A percentile compares a stretch with the other conserved stretches of the same genome.
phyloP scores from a whole-genome alignment of 1,140 invertebrate genomes.

The Brachionus koreanus region DNA sequence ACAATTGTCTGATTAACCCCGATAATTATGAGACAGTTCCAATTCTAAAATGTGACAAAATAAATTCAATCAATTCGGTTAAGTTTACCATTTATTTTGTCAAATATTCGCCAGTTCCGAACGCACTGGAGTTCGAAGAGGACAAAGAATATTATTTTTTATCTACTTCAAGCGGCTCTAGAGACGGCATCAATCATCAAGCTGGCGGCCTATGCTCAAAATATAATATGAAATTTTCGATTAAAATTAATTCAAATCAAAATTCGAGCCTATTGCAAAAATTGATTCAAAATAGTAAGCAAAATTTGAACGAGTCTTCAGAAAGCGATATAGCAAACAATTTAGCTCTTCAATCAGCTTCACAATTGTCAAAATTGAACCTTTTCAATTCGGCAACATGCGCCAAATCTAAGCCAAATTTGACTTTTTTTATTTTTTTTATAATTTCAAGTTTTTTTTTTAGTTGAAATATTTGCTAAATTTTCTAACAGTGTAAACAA shows the following conservation, averaged over 20 bases:
- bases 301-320: not conserved
- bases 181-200: conserved; percentile 27
- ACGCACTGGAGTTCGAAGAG: conserved; percentile 38
- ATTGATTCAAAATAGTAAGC: not conserved
- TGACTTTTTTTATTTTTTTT: not conserved
- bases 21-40: conserved; percentile 35
- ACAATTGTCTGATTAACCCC: conserved; percentile 41
- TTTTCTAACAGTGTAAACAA: not conserved
- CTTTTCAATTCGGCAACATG: not conserved
- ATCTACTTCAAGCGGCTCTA: conserved; percentile 5
- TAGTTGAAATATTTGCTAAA: not conserved
- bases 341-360: not conserved
- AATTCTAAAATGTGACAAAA: conserved; percentile 41
- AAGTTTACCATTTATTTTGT: conserved; percentile 44
- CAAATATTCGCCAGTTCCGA: conserved; percentile 41
- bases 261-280: conserved; percentile 10
- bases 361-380: not conserved
- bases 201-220: conserved; percentile 34
- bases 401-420: not conserved
- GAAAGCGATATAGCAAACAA: not conserved
- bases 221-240: conserved; percentile 41
- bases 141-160: conserved; percentile 44
- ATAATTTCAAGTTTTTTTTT: not conserved
- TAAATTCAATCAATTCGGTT: conserved; percentile 8
- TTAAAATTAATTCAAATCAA: conserved; percentile 39